Percentiles rank a stretch among this genome's conserved stretches.
phyloP scores from a whole-genome alignment of 2,888 invertebrate species.

The Xylota segnis region DNA sequence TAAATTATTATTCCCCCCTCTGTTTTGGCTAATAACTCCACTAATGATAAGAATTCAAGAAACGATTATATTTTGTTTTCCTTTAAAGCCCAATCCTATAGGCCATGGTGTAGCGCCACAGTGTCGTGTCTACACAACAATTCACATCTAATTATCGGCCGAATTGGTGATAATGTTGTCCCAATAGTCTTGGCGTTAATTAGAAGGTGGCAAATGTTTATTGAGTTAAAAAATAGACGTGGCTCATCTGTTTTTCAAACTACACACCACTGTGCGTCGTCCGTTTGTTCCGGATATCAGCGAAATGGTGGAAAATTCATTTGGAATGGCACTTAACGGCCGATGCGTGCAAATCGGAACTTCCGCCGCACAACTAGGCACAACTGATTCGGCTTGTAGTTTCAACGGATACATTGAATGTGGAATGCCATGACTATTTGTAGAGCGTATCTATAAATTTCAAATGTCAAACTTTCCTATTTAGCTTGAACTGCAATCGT shows the following conservation, averaged over 20 bases:
- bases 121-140: slow-evolving; percentile 6
- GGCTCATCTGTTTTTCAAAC: slow-evolving; percentile 1
- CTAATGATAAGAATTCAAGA: slow-evolving; percentile 5
- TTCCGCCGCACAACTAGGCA: background rate
- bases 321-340: background rate
- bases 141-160: slow-evolving; percentile 34
- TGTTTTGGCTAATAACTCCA: slow-evolving; percentile 14
- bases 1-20: slow-evolving; percentile 3
- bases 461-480: background rate
- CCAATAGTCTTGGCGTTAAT: slow-evolving; percentile 43
- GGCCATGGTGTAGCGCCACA: slow-evolving; percentile 3
- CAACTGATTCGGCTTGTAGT: background rate
- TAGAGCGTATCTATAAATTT: background rate
- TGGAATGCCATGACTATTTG: background rate
- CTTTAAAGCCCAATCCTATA: slow-evolving; percentile 6
- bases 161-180: slow-evolving; percentile 38
- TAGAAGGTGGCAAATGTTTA: slow-evolving; percentile 26
- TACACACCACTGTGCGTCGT: background rate
- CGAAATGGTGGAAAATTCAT: background rate
- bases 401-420: background rate
- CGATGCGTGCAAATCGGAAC: background rate
- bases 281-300: slow-evolving; percentile 3
- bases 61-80: background rate
- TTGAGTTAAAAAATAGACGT: slow-evolving; percentile 7
- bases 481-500: background rate